These are phyloP conservation scores for Gambusia holbrooki DNA, from an alignment of 2,113 vertebrate species.

Conservation along the genomic window DNA sequence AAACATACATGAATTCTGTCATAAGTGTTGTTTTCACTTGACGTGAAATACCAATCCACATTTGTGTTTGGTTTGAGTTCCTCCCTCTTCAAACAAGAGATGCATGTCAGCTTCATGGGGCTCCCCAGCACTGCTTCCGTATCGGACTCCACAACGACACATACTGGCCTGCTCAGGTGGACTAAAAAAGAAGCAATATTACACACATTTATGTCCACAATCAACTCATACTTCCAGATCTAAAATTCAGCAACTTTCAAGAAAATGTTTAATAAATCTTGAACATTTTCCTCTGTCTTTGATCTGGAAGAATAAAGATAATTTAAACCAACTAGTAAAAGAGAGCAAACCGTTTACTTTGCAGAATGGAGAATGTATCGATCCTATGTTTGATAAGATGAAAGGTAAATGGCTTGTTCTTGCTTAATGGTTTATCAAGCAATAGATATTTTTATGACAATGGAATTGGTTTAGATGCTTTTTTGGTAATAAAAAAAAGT, in stretches of 20 bases:
- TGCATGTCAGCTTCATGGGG: conserved; percentile 90
- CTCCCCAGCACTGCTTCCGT: conserved; percentile 88
- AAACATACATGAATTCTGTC: conserved; percentile 78
- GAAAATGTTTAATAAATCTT: too few species aligned
- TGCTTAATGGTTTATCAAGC: too few species aligned
- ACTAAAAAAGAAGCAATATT: conserved; percentile 72
- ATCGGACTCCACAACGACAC: conserved; percentile 90
- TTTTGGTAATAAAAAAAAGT: too few species aligned
- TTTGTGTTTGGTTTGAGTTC: conserved; percentile 86
- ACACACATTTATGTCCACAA: not conserved
- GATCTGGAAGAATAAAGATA: too few species aligned
- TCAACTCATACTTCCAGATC: not conserved
- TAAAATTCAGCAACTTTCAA: not conserved
- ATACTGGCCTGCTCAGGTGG: conserved; percentile 83
- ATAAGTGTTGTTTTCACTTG: conserved; percentile 23
- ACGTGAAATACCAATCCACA: conserved; percentile 90
- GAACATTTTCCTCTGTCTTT: too few species aligned
- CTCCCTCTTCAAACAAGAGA: conserved; percentile 94
- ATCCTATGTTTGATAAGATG: too few species aligned
- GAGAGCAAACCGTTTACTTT: too few species aligned
- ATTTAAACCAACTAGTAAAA: too few species aligned
- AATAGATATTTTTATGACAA: too few species aligned
- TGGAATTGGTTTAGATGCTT: too few species aligned
- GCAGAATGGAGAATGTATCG: too few species aligned
- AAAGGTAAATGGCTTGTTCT: too few species aligned